These are phyloP conservation scores for Caerostris darwini DNA, from an alignment of 1,140 invertebrate genomes.

Conservation along the genomic window DNA sequence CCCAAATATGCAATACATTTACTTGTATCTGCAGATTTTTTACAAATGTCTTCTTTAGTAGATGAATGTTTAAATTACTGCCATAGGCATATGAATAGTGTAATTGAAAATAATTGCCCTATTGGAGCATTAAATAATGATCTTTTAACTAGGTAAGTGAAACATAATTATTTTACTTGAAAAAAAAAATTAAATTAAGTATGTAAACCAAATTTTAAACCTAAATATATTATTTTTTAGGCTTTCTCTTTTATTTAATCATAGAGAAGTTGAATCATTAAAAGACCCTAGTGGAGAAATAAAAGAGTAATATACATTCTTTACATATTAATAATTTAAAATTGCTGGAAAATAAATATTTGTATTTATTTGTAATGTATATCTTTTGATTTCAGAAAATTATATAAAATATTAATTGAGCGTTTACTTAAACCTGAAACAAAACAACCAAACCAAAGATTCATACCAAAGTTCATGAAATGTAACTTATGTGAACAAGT, in stretches of 20 bases:
- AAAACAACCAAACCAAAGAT: slow-evolving; percentile 63
- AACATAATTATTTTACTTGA: no score
- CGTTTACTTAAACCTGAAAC: slow-evolving; percentile 68
- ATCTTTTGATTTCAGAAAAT: slow-evolving; percentile 39
- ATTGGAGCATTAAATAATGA: slow-evolving; percentile 75
- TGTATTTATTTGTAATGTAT: background rate
- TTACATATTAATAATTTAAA: background rate
- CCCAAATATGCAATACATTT: slow-evolving; percentile 77
- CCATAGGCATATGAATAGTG: slow-evolving; percentile 76
- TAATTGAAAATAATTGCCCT: slow-evolving; percentile 76
- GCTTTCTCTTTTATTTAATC: slow-evolving; percentile 73
- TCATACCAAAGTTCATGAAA: slow-evolving; percentile 68
- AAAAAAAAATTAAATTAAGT: no score
- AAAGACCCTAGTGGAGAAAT: slow-evolving; percentile 76
- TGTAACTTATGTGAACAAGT: slow-evolving; percentile 77
- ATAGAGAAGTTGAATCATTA: slow-evolving; percentile 76
- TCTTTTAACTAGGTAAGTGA: slow-evolving; percentile 66
- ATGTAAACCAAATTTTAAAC: background rate
- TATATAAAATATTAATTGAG: slow-evolving; percentile 73
- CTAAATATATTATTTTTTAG: slow-evolving; percentile 39
- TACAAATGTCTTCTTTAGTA: slow-evolving; percentile 77
- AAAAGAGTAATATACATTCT: slow-evolving; percentile 67
- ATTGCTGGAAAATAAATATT: background rate
- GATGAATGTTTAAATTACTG: slow-evolving; percentile 77
- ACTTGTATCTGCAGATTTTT: slow-evolving; percentile 77